These are phyloP conservation scores for Troides oblongomaculatus DNA, from an alignment of 2,888 invertebrate species.

Conservation along the genomic window DNA sequence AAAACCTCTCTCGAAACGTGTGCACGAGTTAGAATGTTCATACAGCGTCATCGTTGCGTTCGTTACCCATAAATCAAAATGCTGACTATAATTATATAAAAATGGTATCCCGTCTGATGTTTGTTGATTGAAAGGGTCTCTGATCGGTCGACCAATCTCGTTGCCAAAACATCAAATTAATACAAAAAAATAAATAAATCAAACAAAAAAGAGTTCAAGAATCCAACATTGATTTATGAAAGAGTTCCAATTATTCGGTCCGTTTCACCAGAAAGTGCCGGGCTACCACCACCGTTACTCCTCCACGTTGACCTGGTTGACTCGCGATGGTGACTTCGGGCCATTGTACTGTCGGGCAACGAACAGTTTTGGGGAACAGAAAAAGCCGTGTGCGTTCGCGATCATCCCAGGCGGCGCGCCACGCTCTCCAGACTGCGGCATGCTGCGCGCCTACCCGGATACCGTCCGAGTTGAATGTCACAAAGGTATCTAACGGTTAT, in stretches of 20 bases:
- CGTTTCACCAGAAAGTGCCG: constrained; percentile 46
- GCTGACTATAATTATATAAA: too few relatives aligned
- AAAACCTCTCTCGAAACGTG: too few relatives aligned
- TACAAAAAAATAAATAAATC: too few relatives aligned
- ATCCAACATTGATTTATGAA: too few relatives aligned
- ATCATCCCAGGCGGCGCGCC: constrained; percentile 54
- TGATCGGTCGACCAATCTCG: too few relatives aligned
- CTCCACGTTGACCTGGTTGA: constrained; percentile 58
- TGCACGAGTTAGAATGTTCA: too few relatives aligned
- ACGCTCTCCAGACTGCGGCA: constrained; percentile 48
- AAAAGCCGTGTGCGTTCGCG: constrained; percentile 51
- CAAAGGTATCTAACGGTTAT: constrained; percentile 45
- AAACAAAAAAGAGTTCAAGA: too few relatives aligned
- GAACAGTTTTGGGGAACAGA: constrained; percentile 62
- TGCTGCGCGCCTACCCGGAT: constrained; percentile 43
- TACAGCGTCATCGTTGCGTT: too few relatives aligned
- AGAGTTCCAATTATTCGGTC: not conserved
- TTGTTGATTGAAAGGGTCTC: too few relatives aligned
- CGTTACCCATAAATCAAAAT: too few relatives aligned
- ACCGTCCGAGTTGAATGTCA: constrained; percentile 51
- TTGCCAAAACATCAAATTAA: too few relatives aligned
- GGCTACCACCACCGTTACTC: constrained; percentile 53
- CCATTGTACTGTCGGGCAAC: constrained; percentile 56
- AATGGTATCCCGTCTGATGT: too few relatives aligned
- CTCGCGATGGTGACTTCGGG: constrained; percentile 53